Evolutionary conservation across 2,888 invertebrate genomes (phyloP).

Genomic region (Augochlorella aurata): DNA sequence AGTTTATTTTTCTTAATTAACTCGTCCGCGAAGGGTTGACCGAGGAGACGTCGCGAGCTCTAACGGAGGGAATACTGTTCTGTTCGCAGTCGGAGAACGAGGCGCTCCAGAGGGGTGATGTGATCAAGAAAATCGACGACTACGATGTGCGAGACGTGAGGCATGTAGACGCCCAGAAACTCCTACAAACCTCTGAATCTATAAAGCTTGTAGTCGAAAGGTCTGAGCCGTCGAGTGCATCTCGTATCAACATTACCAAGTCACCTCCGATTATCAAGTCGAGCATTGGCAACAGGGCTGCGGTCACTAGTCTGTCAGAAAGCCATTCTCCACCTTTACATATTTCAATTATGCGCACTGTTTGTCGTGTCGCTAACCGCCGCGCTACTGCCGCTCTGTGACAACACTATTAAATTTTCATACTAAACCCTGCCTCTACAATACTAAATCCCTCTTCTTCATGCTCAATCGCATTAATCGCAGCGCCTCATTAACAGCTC

Average conservation of each 20-base stretch:
- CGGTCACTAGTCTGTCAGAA: constrained; percentile 78
- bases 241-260: constrained; percentile 69
- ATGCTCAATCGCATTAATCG: constrained; percentile 29
- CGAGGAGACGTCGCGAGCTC: not conserved
- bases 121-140: constrained; percentile 94
- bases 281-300: constrained; percentile 74
- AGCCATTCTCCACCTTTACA: constrained; percentile 58
- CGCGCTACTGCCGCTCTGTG: constrained; percentile 31
- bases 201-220: constrained; percentile 92
- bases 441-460: too few species aligned
- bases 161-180: constrained; percentile 95
- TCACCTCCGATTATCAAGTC: constrained; percentile 72
- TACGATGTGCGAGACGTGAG: constrained; percentile 93
- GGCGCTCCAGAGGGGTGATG: constrained; percentile 93
- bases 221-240: constrained; percentile 81
- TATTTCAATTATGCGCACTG: constrained; percentile 41
- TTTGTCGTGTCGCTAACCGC: constrained; percentile 38
- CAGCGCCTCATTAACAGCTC: constrained; percentile 46
- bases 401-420: constrained; percentile 36
- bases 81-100: constrained; percentile 90
- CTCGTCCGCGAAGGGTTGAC: not conserved
- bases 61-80: constrained; percentile 21
- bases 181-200: constrained; percentile 91
- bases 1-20: too few species aligned
- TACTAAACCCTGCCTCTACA: constrained; percentile 1